Base-by-base conservation (phyloP, 1,140 invertebrate genomes). In the Dendrolimus punctatus region DNA sequence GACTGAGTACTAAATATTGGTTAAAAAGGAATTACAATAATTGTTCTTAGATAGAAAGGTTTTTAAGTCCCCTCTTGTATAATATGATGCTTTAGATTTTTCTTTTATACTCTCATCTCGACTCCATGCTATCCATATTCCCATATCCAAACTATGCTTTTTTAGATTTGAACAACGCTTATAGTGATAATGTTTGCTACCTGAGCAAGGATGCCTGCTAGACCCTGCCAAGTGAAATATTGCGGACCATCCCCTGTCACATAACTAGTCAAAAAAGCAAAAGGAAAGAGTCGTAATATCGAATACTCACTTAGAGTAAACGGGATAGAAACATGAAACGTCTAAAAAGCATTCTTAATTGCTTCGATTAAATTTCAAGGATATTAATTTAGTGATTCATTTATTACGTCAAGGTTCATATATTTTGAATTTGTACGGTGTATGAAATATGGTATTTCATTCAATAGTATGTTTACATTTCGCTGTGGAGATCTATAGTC, bases 321-420 rank as follows among this genome's bases (percentile, higher is more conserved):
- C 51, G 59, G 60, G 69, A 82, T 23, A 61, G 41, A 53, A 41
- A 55, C 53, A 71, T 39, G 46, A 47, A 49, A 51, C 64, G 58
- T 37, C 45, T 68, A 76, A 71, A 65, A 73, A 69, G 64, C 71
- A 66, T 73, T 70, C 64, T 75, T 84, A 85, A 84, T 85, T 82
- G 79, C 69, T 64, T 76, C 74, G 79, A 85, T 85, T 84, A 75
- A 71, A 82, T 85, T 85, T 83, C 76, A 82, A 84, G 80, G 76
- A 81, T 84, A 80, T 84, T 85, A 85, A 85, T 85, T 77, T 73
- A 76, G 72, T 75, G 75, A 83, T 77, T 85, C 79, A 80, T 70
- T 71, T 69, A 58, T 70, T 76, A 59, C 70, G 73, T 74, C 73
- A 76, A 74, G 76, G 73, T 77, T 77, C 76, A 84, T 84, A 86